These are phyloP conservation scores for Papilio elwesi DNA, from an alignment of 2,888 invertebrate genomes.

Conservation along the genomic window DNA sequence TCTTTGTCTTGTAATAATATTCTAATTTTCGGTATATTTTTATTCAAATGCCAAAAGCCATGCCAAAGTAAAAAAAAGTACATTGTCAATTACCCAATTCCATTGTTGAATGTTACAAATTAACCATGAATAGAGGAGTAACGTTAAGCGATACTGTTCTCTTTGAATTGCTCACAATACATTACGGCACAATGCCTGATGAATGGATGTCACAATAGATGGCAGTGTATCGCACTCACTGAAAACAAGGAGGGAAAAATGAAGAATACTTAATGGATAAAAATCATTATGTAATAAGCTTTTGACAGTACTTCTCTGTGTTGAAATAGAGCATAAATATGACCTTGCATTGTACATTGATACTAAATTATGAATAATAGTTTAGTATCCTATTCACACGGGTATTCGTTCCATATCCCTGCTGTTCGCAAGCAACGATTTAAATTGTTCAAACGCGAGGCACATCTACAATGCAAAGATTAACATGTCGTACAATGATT, in stretches of 20 bases:
- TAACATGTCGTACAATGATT: no score
- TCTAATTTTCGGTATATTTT: no score
- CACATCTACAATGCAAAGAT: no score
- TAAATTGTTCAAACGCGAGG: no score
- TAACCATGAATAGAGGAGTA: constrained; percentile 26
- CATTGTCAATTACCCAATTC: background rate
- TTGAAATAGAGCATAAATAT: background rate
- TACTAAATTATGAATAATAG: no score
- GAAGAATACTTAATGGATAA: background rate
- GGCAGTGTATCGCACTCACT: background rate
- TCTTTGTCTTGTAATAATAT: no score
- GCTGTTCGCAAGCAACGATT: no score
- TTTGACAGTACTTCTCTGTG: background rate
- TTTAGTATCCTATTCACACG: no score
- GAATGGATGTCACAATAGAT: constrained; percentile 31
- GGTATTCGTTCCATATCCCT: no score
- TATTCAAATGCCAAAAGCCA: no score
- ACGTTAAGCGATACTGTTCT: constrained; percentile 29
- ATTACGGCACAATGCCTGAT: constrained; percentile 32
- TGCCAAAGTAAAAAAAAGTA: background rate
- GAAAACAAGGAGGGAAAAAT: constrained; percentile 20
- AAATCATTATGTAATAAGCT: background rate
- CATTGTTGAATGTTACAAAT: constrained; percentile 20
- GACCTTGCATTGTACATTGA: no score
- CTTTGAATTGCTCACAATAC: constrained; percentile 30